Evolutionary conservation across 2,113 vertebrate species (phyloP), one percentile per base, ranked within the genome.

Genomic region (Pelobates fuscus): DNA sequence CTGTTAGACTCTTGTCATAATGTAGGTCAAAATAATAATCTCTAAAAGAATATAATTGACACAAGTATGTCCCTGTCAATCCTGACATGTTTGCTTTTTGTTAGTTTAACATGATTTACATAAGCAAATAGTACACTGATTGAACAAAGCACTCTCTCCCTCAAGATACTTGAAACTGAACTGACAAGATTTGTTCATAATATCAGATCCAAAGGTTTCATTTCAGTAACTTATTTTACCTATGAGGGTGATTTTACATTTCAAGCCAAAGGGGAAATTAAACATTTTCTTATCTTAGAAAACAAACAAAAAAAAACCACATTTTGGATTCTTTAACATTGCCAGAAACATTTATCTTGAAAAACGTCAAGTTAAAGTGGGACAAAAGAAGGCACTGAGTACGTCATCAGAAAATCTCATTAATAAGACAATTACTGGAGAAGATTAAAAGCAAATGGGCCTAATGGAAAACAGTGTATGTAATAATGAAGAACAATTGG

Each of bases 131-230:
- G 58, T 30, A 58, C 32, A 44, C 62, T 67, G 62, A 75, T 30
- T 18, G 62, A 75, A 75, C 30, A 66, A 75, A 75, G 30, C 62
- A 37, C 52, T 17, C 7, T 26, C 5, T 73, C 71, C 71, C 71
- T 17, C 52, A 44, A 66, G 71, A 75, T 29, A 24, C 54, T 58
- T 58, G 23, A 23, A 66, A 73, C 41, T 73, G 25, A 65, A 57
- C 65, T 41, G 41, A 57, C 60, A 55, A 43, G 52, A 59, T 66
- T 43, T 66, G 62, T 24, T 49, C 23, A 66, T 75, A 67, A 75
- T 75, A 24, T 32, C 49, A n/a, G 71, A 67, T 10, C 71, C 62
- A 37, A 23, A 29, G 71, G 62, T 75, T 75, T 52, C 30, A 43
- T 59, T 8, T 32, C 52, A 21, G 24, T 29, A 65, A 37, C 61